Conservation (phyloP, 2,113 vertebrate genomes). For the Onychorhynchus coronatus region DNA sequence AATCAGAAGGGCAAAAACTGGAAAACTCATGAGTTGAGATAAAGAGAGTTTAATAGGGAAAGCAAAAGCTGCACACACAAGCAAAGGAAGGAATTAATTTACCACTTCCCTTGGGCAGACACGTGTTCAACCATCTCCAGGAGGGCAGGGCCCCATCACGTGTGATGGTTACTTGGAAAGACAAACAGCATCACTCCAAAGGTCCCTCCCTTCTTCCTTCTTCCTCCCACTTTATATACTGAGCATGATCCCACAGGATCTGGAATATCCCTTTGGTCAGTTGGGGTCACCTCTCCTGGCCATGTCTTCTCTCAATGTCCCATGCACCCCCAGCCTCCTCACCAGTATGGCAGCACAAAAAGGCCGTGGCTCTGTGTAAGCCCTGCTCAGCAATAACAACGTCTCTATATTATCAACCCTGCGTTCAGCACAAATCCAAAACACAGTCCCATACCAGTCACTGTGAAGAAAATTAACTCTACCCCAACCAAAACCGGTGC, state of each 20-base stretch:
- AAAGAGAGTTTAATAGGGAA: not conserved
- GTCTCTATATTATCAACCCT: not conserved
- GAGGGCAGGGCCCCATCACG: not conserved
- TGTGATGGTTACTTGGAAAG: not conserved
- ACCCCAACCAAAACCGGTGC: not conserved
- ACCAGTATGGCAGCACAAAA: not conserved
- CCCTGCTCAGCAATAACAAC: not conserved
- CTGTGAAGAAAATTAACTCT: not conserved
- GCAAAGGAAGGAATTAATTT: not conserved
- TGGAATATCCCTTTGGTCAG: not conserved
- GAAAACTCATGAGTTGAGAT: not conserved
- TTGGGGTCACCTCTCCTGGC: not conserved
- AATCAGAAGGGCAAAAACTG: not conserved
- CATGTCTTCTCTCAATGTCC: not conserved
- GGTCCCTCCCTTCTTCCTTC: not conserved
- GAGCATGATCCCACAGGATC: not conserved
- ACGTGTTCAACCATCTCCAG: not conserved
- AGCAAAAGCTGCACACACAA: not conserved
- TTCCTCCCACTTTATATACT: not conserved
- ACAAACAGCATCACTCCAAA: not conserved
- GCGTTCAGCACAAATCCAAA: not conserved
- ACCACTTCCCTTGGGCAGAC: not conserved
- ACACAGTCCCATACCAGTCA: not conserved
- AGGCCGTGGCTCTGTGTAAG: not conserved
- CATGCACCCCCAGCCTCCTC: not conserved